phyloP scores from a whole-genome alignment of 2,888 invertebrate species.

The Allophyes oxyacanthae region DNA sequence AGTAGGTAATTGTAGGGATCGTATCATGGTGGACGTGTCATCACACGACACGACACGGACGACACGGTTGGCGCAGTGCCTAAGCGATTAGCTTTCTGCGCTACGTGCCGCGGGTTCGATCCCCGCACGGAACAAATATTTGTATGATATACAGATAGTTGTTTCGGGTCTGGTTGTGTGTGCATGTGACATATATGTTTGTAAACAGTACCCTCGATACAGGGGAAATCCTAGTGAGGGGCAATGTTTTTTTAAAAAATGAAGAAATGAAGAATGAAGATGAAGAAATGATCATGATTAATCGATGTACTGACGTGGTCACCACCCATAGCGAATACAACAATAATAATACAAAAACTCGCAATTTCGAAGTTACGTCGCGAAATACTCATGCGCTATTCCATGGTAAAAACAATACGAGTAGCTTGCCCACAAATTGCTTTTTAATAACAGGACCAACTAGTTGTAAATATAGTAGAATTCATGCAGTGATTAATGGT shows the following conservation, averaged over 20 bases:
- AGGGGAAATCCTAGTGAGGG: no score
- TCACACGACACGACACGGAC: no score
- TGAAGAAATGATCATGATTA: constrained; percentile 56
- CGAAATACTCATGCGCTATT: constrained; percentile 30
- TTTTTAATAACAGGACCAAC: constrained; percentile 54
- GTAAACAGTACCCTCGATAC: no score
- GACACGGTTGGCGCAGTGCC: no score
- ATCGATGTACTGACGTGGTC: constrained; percentile 53
- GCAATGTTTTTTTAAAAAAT: no score
- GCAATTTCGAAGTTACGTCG: constrained; percentile 38
- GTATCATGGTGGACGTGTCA: constrained; percentile 55
- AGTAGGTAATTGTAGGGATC: constrained; percentile 57
- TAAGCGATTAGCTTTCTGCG: no score
- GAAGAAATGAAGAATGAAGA: no score
- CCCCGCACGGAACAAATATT: no score
- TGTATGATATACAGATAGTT: no score
- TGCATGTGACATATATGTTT: no score
- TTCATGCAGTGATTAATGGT: constrained; percentile 48
- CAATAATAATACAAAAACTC: constrained; percentile 42
- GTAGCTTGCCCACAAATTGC: constrained; percentile 48
- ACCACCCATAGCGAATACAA: constrained; percentile 38
- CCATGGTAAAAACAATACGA: constrained; percentile 43
- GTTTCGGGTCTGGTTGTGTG: no score
- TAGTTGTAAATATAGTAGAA: constrained; percentile 33
- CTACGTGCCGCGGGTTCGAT: no score